Evolutionary conservation across 2,113 vertebrate species (phyloP).

Genomic region (Tautogolabrus adspersus): DNA sequence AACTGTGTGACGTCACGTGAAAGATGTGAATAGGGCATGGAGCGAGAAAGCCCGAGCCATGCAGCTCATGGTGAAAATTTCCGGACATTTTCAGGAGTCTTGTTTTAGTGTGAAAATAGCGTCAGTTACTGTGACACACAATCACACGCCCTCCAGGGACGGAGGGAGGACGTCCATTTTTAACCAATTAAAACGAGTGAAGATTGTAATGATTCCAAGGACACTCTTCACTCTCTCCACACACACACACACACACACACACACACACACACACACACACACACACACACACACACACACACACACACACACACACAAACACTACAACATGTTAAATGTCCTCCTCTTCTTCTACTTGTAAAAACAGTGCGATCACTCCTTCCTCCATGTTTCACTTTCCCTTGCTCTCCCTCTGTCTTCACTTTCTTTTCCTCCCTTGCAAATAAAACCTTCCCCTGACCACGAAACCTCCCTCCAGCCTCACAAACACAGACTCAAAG

Average conservation of each 20-base stretch:
- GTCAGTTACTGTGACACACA: constrained; percentile 60
- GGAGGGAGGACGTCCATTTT: constrained; percentile 55
- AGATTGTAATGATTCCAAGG: constrained; percentile 74
- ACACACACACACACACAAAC: background rate
- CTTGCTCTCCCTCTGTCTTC: constrained; percentile 1
- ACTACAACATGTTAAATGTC: constrained; percentile 17
- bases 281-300: background rate
- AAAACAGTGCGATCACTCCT: background rate
- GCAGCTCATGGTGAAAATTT: too few relatives aligned
- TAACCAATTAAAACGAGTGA: constrained; percentile 65
- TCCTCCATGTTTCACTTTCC: background rate
- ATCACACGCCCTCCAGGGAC: constrained; percentile 41
- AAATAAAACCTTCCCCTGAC: background rate
- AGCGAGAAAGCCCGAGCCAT: too few relatives aligned
- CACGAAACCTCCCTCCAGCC: background rate
- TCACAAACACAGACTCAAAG: background rate
- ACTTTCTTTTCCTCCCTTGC: background rate
- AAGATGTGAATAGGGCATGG: too few relatives aligned
- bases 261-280: background rate
- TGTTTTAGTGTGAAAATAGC: too few relatives aligned
- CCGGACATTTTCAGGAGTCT: too few relatives aligned
- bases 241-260: too few relatives aligned
- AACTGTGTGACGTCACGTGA: too few relatives aligned
- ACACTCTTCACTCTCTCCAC: constrained; percentile 41
- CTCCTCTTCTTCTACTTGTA: constrained; percentile 1